Percentiles rank a stretch among this genome's conserved stretches.
phyloP scores from a whole-genome alignment of 1,140 invertebrate genomes.

The Cyrtorhinus lividipennis region DNA sequence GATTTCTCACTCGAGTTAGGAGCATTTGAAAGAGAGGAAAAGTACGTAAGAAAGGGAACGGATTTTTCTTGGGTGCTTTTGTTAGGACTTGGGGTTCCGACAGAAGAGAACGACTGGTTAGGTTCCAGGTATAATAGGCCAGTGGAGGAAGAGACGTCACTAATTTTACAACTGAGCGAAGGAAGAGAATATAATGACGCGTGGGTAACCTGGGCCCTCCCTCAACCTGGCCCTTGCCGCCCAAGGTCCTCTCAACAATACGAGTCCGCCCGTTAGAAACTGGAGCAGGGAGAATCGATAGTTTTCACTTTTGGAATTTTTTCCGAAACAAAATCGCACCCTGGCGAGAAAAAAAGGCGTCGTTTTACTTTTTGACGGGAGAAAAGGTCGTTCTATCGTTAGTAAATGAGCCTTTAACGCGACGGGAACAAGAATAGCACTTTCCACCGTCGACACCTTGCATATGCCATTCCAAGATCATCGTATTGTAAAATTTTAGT shows the following conservation, averaged over 20 bases:
- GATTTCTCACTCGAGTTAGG: not conserved
- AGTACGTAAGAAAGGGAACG: not conserved
- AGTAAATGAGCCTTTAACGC: no score
- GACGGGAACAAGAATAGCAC: no score
- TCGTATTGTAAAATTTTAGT: no score
- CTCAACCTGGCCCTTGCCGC: not conserved
- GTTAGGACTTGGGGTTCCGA: no score
- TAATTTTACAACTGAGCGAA: not conserved
- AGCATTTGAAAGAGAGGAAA: not conserved
- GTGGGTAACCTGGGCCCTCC: not conserved
- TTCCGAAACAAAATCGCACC: no score
- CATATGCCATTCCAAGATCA: no score
- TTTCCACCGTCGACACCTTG: no score
- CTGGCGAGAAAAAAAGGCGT: no score
- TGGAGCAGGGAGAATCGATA: not conserved
- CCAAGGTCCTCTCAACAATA: not conserved
- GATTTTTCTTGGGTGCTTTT: not conserved
- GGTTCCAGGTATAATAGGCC: not conserved
- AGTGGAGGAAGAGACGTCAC: not conserved
- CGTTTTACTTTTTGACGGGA: no score
- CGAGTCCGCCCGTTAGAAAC: not conserved
- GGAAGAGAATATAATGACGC: not conserved
- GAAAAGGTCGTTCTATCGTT: no score
- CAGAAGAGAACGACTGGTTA: not conserved
- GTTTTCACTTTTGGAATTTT: not conserved